phyloP scores from a whole-genome alignment of 2,888 invertebrate species.

The Mesorhabditis sp. region DNA sequence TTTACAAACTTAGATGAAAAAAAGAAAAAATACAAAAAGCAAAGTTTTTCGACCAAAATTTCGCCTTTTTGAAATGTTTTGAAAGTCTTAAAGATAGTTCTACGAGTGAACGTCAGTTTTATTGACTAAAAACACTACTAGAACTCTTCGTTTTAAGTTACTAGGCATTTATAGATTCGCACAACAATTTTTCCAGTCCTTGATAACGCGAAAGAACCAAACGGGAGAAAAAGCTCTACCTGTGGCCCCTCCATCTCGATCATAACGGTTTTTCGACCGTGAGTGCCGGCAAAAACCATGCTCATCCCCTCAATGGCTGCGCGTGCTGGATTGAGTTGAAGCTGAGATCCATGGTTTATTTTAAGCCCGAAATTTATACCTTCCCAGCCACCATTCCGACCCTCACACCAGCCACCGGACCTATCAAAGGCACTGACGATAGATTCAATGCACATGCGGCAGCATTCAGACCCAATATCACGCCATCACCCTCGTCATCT shows the following conservation, averaged over 20 bases:
- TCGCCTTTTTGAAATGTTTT: background rate
- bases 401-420: slow-evolving; percentile 88
- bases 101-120: too few relatives aligned
- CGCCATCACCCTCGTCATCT: slow-evolving; percentile 81
- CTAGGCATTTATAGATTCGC: too few relatives aligned
- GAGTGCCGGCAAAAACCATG: slow-evolving; percentile 78
- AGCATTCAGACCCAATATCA: slow-evolving; percentile 81
- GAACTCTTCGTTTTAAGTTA: too few relatives aligned
- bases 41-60: slow-evolving; percentile 5
- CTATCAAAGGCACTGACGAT: slow-evolving; percentile 93
- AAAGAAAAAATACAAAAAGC: background rate
- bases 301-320: slow-evolving; percentile 68
- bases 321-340: slow-evolving; percentile 4
- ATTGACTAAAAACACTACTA: too few relatives aligned
- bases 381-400: slow-evolving; percentile 74
- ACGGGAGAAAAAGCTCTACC: slow-evolving; percentile 11
- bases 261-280: slow-evolving; percentile 62
- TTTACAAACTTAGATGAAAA: too few relatives aligned
- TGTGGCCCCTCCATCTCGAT: slow-evolving; percentile 53
- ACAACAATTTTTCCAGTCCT: too few relatives aligned
- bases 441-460: slow-evolving; percentile 85
- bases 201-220: background rate
- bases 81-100: slow-evolving; percentile 11
- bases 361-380: slow-evolving; percentile 9
- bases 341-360: background rate